Evolutionary conservation across 1,140 invertebrate species (phyloP).

Genomic region (Microvelia longipes): DNA sequence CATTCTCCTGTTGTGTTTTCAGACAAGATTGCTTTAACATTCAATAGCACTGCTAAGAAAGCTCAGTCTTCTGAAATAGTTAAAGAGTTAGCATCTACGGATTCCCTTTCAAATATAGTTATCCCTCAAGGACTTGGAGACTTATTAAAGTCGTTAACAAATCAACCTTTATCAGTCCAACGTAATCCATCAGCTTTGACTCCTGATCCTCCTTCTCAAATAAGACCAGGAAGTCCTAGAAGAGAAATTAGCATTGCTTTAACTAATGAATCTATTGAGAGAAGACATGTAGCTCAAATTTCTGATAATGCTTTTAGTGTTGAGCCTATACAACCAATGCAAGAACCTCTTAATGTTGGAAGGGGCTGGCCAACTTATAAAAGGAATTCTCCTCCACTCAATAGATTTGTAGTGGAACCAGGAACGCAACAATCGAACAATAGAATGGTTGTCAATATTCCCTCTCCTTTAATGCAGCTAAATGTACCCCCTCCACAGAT

Average conservation of each 20-base stretch:
- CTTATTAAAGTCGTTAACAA: not conserved
- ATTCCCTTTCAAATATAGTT: not conserved
- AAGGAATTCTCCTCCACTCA: not conserved
- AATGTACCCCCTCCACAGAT: not conserved
- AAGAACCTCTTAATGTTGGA: not conserved
- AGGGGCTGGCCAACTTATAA: not conserved
- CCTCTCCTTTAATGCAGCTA: not conserved
- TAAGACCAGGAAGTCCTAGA: too few relatives aligned
- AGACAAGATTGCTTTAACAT: not conserved
- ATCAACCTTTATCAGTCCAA: not conserved
- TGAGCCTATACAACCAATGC: not conserved
- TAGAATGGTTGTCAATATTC: too few relatives aligned
- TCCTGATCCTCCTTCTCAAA: too few relatives aligned
- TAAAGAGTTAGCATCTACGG: not conserved
- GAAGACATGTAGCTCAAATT: not conserved
- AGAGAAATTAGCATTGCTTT: too few relatives aligned
- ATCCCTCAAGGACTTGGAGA: not conserved
- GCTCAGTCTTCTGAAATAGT: not conserved
- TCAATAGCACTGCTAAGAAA: not conserved
- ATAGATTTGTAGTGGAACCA: not conserved
- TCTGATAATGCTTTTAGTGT: not conserved
- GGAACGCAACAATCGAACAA: not conserved
- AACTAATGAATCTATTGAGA: too few relatives aligned
- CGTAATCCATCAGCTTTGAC: not conserved
- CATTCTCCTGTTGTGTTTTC: not conserved